phyloP scores from a whole-genome alignment of 2,888 invertebrate genomes.

The Dryocosmus kuriphilus region DNA sequence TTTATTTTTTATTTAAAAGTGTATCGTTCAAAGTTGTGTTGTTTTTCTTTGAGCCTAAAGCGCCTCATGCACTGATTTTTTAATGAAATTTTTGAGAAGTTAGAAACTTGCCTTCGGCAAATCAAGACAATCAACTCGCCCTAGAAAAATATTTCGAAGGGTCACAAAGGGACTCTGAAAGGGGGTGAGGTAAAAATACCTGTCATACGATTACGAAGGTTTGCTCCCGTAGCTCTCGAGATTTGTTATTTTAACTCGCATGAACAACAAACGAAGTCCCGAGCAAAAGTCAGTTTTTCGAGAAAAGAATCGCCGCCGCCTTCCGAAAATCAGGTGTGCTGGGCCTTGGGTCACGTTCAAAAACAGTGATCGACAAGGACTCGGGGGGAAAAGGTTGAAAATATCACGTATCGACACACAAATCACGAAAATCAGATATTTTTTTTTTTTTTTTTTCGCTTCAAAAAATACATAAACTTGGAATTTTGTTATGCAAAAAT shows the following conservation, averaged over 20 bases:
- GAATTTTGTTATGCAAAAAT: background rate
- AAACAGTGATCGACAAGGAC: conserved; percentile 56
- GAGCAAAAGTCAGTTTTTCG: conserved; percentile 65
- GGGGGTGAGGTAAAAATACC: conserved; percentile 46
- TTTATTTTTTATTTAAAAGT: background rate
- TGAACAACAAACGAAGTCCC: conserved; percentile 64
- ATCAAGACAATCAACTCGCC: conserved; percentile 2
- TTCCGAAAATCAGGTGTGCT: conserved; percentile 67
- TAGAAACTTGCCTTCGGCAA: background rate
- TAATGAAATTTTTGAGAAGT: conserved; percentile 6
- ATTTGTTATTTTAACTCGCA: conserved; percentile 68
- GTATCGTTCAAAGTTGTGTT: background rate
- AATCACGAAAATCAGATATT: conserved; percentile 27
- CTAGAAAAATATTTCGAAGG: conserved; percentile 38
- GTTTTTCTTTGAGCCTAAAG: background rate
- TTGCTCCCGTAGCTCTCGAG: conserved; percentile 50
- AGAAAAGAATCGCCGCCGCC: conserved; percentile 37
- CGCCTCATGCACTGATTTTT: background rate
- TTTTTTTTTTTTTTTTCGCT: conserved; percentile 20
- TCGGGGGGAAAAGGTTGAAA: conserved; percentile 27
- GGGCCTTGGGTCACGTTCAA: conserved; percentile 68
- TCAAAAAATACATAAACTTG: background rate
- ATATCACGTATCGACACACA: conserved; percentile 36
- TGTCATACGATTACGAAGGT: conserved; percentile 52
- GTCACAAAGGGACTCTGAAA: conserved; percentile 26